A percentile compares a stretch with the other conserved stretches of the same genome.
These are phyloP conservation scores for Synergus japonicus DNA, from an alignment of 2,888 invertebrate genomes.

Conservation along the genomic window DNA sequence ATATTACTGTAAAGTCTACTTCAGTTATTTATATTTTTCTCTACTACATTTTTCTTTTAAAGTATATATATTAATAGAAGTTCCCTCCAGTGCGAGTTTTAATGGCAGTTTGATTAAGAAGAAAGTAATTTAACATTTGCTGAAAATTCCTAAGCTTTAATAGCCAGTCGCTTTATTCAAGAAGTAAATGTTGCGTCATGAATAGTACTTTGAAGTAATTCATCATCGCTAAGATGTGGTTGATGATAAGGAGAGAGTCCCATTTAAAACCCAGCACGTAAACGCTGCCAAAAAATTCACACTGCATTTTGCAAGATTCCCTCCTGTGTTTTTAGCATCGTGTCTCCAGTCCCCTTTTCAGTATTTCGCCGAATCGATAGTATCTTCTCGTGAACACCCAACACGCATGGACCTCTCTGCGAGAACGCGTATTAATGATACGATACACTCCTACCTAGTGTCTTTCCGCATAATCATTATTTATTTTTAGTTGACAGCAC, in stretches of 20 bases:
- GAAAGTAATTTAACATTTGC: not conserved
- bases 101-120: not conserved
- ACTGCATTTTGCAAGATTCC: constrained; percentile 39
- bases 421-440: constrained; percentile 54
- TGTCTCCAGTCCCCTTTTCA: constrained; percentile 53
- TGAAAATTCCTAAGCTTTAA: constrained; percentile 22
- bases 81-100: not conserved
- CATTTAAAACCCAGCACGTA: constrained; percentile 40
- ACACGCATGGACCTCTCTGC: constrained; percentile 52
- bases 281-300: constrained; percentile 42
- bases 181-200: constrained; percentile 33
- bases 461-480: constrained; percentile 58
- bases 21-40: no score
- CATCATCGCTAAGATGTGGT: constrained; percentile 32
- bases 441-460: constrained; percentile 51
- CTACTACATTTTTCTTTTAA: no score
- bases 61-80: not conserved
- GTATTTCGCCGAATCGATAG: constrained; percentile 61
- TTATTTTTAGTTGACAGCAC: constrained; percentile 50
- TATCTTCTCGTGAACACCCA: constrained; percentile 56
- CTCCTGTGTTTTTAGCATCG: constrained; percentile 48
- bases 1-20: not conserved
- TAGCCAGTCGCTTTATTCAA: constrained; percentile 8
- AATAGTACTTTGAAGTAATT: constrained; percentile 35
- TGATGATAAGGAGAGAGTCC: constrained; percentile 26